Base-by-base conservation (phyloP, 2,888 invertebrate genomes). In the Gortyna flavago region DNA sequence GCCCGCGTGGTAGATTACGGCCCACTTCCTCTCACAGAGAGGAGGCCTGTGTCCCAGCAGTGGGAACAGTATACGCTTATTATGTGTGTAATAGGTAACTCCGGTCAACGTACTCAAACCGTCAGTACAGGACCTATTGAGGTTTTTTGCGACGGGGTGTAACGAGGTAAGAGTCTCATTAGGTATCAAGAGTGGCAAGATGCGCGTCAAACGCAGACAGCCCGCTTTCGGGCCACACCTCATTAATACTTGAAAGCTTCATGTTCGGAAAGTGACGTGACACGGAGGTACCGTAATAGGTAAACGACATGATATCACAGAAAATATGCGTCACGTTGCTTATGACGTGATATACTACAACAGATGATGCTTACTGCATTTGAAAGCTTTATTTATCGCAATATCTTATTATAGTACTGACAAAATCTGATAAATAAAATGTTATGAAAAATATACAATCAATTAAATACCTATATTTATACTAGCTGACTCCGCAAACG, bases 171-270 rank as follows among this genome's bases (percentile, higher is more conserved):
- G 75, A 78, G 74, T 72, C 78, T 85, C 82, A 84, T 87, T 87
- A 87, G 81, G 64, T 75, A 83, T 69, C 74, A 73, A 41, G 72
- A 81, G 68, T 77, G 81, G 74, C 67, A 77, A 82, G 75, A 84
- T 77, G 64, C 70, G 57, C 83, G 90, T 89, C 89, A 82, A 65
- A 75, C 41, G 79, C 90, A 90, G 87, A 86, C 82, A 81, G 83
- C 87, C 83, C 83, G 73, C 79, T 87, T 86, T 88, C 77, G 79
- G 79, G 79, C 78, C 79, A 85, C 78, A 85, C 81, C 89, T 90
- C 86, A 88, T 90, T 89, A 89, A 85, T 88, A 85, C 75, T 83
- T 85, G 86, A 85, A 87, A 87, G 84, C 86, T 82, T 84, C 81
- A 75, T 77, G 85, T 84, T 80, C 69, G 81, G 72, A 78, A 80